These are phyloP conservation scores for Uromys caudimaculatus DNA, from an alignment of 2,797 vertebrate genomes.

Conservation along the genomic window DNA sequence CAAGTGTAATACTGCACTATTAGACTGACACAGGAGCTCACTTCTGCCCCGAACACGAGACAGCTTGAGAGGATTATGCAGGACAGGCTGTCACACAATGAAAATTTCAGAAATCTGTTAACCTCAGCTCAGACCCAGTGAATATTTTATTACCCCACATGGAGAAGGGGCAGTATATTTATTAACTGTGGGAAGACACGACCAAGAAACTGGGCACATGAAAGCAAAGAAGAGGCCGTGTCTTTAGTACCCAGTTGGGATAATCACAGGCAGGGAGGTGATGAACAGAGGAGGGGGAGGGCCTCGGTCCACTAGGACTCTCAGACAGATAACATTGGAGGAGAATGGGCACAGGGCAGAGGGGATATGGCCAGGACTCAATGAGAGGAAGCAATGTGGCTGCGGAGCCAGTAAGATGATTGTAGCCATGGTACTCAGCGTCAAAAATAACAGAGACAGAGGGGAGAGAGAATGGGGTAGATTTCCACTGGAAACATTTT, in stretches of 20 bases:
- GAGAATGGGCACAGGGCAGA: not conserved
- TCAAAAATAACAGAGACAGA: not conserved
- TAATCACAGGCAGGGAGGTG: conserved; percentile 44
- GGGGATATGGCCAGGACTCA: not conserved
- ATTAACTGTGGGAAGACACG: conserved; percentile 93
- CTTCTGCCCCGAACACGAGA: conserved; percentile 92
- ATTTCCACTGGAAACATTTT: not conserved
- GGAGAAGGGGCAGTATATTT: conserved; percentile 89
- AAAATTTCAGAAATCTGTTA: conserved; percentile 98
- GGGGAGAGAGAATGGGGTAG: rapidly evolving
- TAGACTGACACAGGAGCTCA: conserved; percentile 96
- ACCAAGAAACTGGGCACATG: conserved; percentile 85
- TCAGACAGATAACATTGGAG: rapidly evolving
- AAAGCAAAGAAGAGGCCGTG: conserved; percentile 78
- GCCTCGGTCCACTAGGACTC: not conserved
- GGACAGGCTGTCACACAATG: conserved; percentile 95
- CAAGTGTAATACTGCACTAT: conserved; percentile 99
- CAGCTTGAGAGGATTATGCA: conserved; percentile 92
- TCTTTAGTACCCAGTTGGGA: conserved; percentile 70
- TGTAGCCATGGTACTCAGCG: not conserved
- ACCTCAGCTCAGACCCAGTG: conserved; percentile 94
- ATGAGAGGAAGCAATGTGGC: too few species aligned
- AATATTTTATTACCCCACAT: conserved; percentile 95
- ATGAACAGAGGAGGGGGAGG: not conserved
- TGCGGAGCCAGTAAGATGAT: not conserved